Evolutionary conservation across 2,113 vertebrate species (phyloP), one percentile per base, ranked within the genome.

Genomic region (Reinhardtius hippoglossoides): DNA sequence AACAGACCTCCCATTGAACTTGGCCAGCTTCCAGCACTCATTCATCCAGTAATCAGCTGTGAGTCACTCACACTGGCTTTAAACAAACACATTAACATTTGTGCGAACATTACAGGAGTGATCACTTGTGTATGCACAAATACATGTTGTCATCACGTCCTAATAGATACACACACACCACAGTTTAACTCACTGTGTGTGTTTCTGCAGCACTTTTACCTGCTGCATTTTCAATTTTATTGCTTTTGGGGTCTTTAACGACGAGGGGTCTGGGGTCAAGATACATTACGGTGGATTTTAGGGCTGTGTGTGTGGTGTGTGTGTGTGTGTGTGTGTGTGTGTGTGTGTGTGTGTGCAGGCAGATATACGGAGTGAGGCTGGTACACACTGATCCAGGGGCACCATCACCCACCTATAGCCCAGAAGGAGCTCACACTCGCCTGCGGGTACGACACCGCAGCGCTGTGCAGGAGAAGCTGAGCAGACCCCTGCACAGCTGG

Each of bases 401-500:
- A 94, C 94, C 95, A 95, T 96, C 92, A 91, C 55, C 92, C 91
- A 94, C 94, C 94, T 94, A 93, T 93, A 92, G 89, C 94, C 94
- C 92, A 87, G 89, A 31, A 4, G 31, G 31, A 91, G 92, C 91
- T 85, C 91, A 90, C 91, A 57, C 24, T 55, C 0, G 72, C 94
- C 92, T 85, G 93, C 89, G 90, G 95, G 94, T 87, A 3, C 56
- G 84, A 91, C 92, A 93, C 96, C 63, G 58, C 31, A 24, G 46
- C 1, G 18, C 81, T 64, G 70, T 94, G 92, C 94, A 90, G 76
- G 52, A 85, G 94, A 93, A 88, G 93, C 93, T 86, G 85, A 89
- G 83, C 95, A 92, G 93, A 93, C 93, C 93, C 94, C 88, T 90
- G 90, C 95, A 94, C 96, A 97, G 96, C 96, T 97, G 96, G 95